phyloP scores from a whole-genome alignment of 2,888 invertebrate genomes.

The Ypsolopha sequella region DNA sequence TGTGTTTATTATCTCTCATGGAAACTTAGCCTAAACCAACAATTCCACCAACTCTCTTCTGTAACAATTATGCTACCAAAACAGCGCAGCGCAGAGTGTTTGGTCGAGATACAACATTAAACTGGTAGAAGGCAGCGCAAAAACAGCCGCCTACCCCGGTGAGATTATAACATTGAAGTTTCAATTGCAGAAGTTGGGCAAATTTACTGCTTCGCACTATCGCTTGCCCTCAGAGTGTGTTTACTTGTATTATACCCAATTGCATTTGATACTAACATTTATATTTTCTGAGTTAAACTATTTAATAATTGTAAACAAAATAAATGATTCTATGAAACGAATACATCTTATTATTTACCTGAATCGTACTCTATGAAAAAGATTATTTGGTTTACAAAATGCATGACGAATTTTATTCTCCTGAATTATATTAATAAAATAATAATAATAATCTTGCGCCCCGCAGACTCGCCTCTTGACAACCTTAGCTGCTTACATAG shows the following conservation, averaged over 20 bases:
- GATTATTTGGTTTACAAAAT: too few relatives aligned
- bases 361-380: too few relatives aligned
- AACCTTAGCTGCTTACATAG: too few relatives aligned
- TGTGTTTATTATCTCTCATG: too few relatives aligned
- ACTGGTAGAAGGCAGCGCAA: conserved; percentile 27
- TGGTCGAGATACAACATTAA: conserved; percentile 36
- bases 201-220: conserved; percentile 58
- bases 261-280: not conserved
- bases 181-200: conserved; percentile 63
- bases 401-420: too few relatives aligned
- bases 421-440: too few relatives aligned
- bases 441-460: too few relatives aligned
- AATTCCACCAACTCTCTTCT: not conserved
- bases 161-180: conserved; percentile 64
- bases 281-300: too few relatives aligned
- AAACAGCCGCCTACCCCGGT: conserved; percentile 48
- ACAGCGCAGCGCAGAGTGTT: conserved; percentile 26
- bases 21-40: not conserved
- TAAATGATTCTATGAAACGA: too few relatives aligned
- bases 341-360: too few relatives aligned
- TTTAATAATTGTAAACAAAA: too few relatives aligned
- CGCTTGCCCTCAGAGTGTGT: conserved; percentile 22
- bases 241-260: not conserved
- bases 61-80: not conserved
- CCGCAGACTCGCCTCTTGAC: too few relatives aligned